phyloP scores from a whole-genome alignment of 2,113 vertebrate species.

The Oryzias curvinotus region DNA sequence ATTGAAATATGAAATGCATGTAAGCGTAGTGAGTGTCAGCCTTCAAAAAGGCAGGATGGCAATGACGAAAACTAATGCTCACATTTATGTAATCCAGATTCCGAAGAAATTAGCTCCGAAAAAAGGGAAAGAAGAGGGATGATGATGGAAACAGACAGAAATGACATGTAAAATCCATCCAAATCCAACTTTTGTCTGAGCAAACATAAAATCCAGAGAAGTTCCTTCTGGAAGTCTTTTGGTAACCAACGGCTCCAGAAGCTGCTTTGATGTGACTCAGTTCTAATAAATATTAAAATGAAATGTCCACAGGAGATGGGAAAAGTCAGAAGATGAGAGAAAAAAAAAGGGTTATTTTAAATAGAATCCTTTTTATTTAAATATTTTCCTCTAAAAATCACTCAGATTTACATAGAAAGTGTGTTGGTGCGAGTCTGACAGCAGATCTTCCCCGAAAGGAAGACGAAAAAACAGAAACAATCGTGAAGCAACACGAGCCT shows the following conservation, averaged over 20 bases:
- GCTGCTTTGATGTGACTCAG: slow-evolving; percentile 35
- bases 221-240: background rate
- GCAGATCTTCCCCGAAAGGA: slow-evolving; percentile 50
- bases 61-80: no score
- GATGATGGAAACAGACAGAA: no score
- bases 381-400: slow-evolving; percentile 25
- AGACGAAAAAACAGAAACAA: slow-evolving; percentile 33
- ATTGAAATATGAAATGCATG: no score
- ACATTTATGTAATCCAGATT: no score
- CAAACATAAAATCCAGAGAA: background rate
- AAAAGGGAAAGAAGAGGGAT: no score
- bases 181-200: no score
- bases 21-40: no score
- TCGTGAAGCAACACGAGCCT: slow-evolving; percentile 49
- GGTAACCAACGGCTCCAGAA: slow-evolving; percentile 8
- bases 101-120: no score
- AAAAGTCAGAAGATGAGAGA: background rate
- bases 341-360: slow-evolving; percentile 6
- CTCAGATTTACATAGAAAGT: slow-evolving; percentile 51
- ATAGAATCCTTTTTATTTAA: slow-evolving; percentile 22
- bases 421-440: slow-evolving; percentile 54
- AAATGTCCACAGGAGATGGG: slow-evolving; percentile 5
- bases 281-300: slow-evolving; percentile 35
- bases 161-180: no score
- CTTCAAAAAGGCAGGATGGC: no score